These are phyloP conservation scores for Apis mellifera DNA, from an alignment of 1,140 invertebrate genomes.

Conservation along the genomic window Amel_HAv3.1 CM009936.2:14491001-14491500, in stretches of 20 bases:
- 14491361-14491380: conserved; percentile 84
- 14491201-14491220: neutral
- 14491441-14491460: conserved; percentile 88
- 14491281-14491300: neutral
- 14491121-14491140: conserved; percentile 38
- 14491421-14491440: conserved; percentile 92
- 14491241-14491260: neutral
- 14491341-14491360: conserved; percentile 8
- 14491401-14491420: conserved; percentile 86
- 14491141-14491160: neutral
- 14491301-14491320: neutral
- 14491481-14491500: conserved; percentile 91
- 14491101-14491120: conserved; percentile 75
- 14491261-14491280: neutral
- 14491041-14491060: conserved; percentile 93
- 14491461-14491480: conserved; percentile 86
- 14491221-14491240: neutral
- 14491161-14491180: no score
- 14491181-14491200: neutral
- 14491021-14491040: conserved; percentile 88
- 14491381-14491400: conserved; percentile 94
- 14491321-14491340: no score
- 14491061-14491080: conserved; percentile 85
- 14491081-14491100: conserved; percentile 75
- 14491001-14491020: conserved; percentile 78